phyloP scores from a whole-genome alignment of 2,113 vertebrate genomes.

The Xiphophorus maculatus region DNA sequence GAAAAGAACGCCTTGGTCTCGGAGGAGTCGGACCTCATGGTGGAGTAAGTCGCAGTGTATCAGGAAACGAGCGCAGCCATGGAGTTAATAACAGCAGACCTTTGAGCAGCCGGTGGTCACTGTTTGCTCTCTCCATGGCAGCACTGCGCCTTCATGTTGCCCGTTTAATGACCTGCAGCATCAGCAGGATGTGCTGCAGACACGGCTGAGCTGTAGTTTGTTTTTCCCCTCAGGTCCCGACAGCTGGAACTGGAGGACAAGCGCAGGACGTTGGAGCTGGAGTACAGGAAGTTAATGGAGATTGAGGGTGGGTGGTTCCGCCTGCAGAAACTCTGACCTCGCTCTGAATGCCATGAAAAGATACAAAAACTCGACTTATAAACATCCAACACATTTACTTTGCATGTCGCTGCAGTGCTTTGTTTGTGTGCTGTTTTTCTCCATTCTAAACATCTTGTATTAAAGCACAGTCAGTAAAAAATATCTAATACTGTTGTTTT shows the following conservation, averaged over 20 bases:
- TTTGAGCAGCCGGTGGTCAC: background rate
- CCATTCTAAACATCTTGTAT: too few species aligned
- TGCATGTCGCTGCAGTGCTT: background rate
- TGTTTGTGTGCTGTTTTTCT: too few species aligned
- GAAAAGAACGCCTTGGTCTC: constrained; percentile 88
- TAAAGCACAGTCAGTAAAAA: too few species aligned
- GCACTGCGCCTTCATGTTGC: background rate
- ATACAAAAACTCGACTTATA: background rate
- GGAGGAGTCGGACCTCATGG: constrained; percentile 95
- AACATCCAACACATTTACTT: constrained; percentile 5
- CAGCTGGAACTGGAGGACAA: constrained; percentile 92
- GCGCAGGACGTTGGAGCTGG: constrained; percentile 88
- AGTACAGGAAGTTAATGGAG: constrained; percentile 85
- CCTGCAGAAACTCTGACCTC: background rate
- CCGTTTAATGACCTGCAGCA: background rate
- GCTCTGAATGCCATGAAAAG: background rate
- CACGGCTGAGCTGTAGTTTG: constrained; percentile 17
- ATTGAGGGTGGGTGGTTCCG: constrained; percentile 76
- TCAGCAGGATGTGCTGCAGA: background rate
- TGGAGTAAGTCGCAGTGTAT: constrained; percentile 84
- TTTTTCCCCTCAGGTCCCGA: constrained; percentile 79
- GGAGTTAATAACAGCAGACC: background rate
- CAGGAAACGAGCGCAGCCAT: constrained; percentile 5
- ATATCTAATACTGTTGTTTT: too few species aligned
- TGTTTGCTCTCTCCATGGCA: constrained; percentile 8